These are phyloP conservation scores for Bursaphelenchus okinawaensis DNA, from an alignment of 2,888 invertebrate species.

Conservation along the genomic window DNA sequence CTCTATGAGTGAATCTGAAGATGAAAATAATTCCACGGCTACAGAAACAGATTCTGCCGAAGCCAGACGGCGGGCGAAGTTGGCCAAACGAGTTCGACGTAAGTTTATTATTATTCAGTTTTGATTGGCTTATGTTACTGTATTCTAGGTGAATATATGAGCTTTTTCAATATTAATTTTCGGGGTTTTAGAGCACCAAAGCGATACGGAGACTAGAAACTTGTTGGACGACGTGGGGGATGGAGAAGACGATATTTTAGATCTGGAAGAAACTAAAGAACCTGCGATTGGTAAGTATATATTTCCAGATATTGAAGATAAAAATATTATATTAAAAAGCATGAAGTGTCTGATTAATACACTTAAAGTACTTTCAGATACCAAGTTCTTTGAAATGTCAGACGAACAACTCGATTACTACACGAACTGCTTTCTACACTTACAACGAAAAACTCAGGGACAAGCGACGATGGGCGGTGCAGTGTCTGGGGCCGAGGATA, in stretches of 20 bases:
- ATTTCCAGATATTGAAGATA: not conserved
- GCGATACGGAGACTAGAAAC: slow-evolving; percentile 37
- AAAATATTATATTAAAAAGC: not conserved
- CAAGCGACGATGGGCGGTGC: slow-evolving; percentile 35
- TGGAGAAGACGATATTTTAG: slow-evolving; percentile 33
- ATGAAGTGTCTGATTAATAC: not conserved
- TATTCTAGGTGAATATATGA: no score
- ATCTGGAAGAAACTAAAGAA: slow-evolving; percentile 28
- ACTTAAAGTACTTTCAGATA: slow-evolving; percentile 15
- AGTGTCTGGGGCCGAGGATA: slow-evolving; percentile 42
- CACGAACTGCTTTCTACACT: slow-evolving; percentile 46
- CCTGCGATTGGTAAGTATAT: no score
- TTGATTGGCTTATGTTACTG: no score
- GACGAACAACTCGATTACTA: slow-evolving; percentile 54
- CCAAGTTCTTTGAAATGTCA: slow-evolving; percentile 41
- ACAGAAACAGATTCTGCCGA: not conserved
- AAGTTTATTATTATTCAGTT: not conserved
- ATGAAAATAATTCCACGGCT: not conserved
- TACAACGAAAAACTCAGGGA: slow-evolving; percentile 36
- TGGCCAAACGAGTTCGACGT: not conserved
- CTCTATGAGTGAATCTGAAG: not conserved
- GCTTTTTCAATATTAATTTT: no score
- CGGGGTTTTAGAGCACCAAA: slow-evolving; percentile 25
- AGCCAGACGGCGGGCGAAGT: not conserved
- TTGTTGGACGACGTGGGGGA: slow-evolving; percentile 34